Base-by-base conservation (phyloP, 2,888 invertebrate genomes). In the Agrotis exclamationis region DNA sequence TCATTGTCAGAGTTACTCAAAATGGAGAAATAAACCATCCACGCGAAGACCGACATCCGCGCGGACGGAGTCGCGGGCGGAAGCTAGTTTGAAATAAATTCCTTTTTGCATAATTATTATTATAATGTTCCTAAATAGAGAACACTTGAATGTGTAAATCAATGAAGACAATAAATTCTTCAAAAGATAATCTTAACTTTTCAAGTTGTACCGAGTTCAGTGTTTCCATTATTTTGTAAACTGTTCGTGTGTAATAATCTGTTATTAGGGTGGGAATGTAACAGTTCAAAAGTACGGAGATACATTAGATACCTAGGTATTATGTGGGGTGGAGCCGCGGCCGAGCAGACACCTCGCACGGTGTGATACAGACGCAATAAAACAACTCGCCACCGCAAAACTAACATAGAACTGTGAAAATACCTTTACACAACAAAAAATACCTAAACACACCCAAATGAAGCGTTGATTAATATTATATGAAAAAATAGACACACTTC, bases 301-400 rank as follows among this genome's bases (percentile, higher is more conserved):
- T 74, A 74, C 78, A 39, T 11, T 39, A 68, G 67, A 70, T 80
- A 84, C 80, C 33, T 14, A 20, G n/a, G 56, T 56, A 33, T 18
- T 33, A 6, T 56, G 81, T 66, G 78, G 83, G 80, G 74, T 69
- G 77, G 70, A 64, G 64, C 73, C 63, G 58, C 53, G 57, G 44
- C 20, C 44, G 33, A 56, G 20, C 74, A 78, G 81, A 85, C 83
- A 85, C 83, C 83, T 83, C 76, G 62, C 68, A 77, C 82, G 45
- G 67, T 80, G 67, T 80, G 79, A 74, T 80, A 75, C 85, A 71
- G 64, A 63, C 68, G 56, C 44, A 68, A 75, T 81, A 83, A 81
- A 83, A 81, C 73, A 75, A 79, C 56, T 68, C 47, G 45, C 66
- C 64, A 65, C 70, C 64, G 51, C 70, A 50, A 54, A 69, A 72